phyloP scores from a whole-genome alignment of 2,797 vertebrate genomes.

The Valencia hispanica region DNA sequence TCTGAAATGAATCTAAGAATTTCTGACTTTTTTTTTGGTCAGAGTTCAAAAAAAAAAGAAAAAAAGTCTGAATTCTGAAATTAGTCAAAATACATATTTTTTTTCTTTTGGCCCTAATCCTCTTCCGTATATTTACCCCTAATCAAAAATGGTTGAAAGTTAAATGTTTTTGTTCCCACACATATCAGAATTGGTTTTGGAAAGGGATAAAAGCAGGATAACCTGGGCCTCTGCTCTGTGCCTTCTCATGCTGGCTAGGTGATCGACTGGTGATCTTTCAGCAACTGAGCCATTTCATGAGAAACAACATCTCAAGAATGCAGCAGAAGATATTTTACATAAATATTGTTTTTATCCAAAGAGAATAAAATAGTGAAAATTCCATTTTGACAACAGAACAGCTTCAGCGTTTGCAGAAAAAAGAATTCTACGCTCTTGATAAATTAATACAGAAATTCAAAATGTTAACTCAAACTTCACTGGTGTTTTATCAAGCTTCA shows the following conservation, averaged over 20 bases:
- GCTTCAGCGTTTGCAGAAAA: background rate
- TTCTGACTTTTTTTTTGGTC: too few relatives aligned
- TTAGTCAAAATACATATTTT: too few relatives aligned
- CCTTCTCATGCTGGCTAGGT: background rate
- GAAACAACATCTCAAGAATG: slow-evolving; percentile 2
- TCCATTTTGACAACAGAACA: background rate
- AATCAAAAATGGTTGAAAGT: background rate
- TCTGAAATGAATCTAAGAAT: too few relatives aligned
- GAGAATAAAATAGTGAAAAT: background rate
- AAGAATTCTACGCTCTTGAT: background rate
- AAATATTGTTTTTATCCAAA: slow-evolving; percentile 7
- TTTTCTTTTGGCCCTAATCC: too few relatives aligned
- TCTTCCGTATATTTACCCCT: background rate
- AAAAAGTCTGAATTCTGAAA: too few relatives aligned
- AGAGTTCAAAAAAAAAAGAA: too few relatives aligned
- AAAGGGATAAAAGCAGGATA: background rate
- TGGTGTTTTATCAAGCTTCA: background rate
- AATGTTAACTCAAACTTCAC: background rate
- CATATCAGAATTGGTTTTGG: background rate
- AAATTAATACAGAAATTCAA: background rate
- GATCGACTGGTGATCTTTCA: background rate
- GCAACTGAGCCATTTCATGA: slow-evolving; percentile 6
- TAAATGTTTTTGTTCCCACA: slow-evolving; percentile 1
- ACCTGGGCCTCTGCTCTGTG: slow-evolving; percentile 10
- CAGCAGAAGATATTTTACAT: slow-evolving; percentile 2